These are phyloP conservation scores for Pitangus sulphuratus DNA, from an alignment of 2,797 vertebrate species.

Conservation along the genomic window DNA sequence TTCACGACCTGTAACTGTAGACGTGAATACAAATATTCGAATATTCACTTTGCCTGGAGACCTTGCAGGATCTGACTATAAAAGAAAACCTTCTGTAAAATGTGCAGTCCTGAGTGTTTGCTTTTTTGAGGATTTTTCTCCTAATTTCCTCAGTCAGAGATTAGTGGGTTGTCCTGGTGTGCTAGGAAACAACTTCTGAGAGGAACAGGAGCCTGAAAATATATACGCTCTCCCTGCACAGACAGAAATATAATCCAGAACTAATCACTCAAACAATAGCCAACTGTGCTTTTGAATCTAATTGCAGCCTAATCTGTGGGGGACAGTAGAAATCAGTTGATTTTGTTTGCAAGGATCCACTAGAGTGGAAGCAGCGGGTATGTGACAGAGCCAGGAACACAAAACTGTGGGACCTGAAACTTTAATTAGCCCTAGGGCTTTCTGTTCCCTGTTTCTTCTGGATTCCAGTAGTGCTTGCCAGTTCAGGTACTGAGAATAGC, in stretches of 20 bases:
- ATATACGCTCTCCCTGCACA: accelerated
- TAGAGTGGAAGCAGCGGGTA: not conserved
- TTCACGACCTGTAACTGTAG: not conserved
- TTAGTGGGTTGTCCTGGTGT: not conserved
- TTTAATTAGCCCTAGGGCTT: not conserved
- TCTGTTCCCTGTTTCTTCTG: not conserved
- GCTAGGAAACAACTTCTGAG: not conserved
- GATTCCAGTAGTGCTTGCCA: not conserved
- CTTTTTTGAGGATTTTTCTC: not conserved
- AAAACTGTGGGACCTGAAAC: not conserved
- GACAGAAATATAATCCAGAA: not conserved
- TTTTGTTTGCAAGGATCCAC: not conserved
- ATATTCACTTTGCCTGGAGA: not conserved
- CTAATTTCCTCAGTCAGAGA: not conserved
- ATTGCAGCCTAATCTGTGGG: not conserved
- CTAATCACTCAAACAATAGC: not conserved
- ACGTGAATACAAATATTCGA: not conserved
- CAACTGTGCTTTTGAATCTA: not conserved
- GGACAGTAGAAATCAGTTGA: not conserved
- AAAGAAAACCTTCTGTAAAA: not conserved
- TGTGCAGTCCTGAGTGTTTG: not conserved
- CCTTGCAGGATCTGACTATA: not conserved
- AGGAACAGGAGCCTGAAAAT: not conserved
- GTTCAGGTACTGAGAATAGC: not conserved
- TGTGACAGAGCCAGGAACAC: not conserved